Base-by-base conservation (phyloP, 2,113 vertebrate species). In the Tyrannus savana region DNA sequence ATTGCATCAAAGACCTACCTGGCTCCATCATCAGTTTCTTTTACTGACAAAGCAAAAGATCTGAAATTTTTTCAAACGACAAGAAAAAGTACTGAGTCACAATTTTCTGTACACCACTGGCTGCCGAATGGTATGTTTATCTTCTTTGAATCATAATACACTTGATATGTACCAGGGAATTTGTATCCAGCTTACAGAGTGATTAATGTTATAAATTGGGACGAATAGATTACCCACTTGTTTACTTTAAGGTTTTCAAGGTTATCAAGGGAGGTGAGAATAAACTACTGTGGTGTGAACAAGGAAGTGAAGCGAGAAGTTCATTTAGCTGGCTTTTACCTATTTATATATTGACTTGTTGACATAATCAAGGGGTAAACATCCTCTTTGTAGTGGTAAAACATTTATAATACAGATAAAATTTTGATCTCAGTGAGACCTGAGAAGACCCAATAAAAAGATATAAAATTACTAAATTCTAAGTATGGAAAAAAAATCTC, bases 201-300 rank as follows among this genome's bases (percentile, higher is more conserved):
- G 37, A 56, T 87, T 68, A 78, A 52, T 46, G 41, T 28, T 85
- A 58, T 31, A 84, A 91, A 84, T 0, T 68, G n/a, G n/a, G 49
- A 37, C 58, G 90, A 93, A 85, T 9, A 64, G 19, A 23, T 27
- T 39, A 81, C 41, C 37, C 28, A 60, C 19, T 62, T 77, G 35
- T 93, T 96, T 89, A 74, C 33, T 80, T 39, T 71, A 50, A 94
- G 75, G 75, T 93, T 91, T 90, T 87, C 58, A 94, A 76, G 37
- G 55, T 85, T 97, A 58, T 87, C 71, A 67, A 44, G 42, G 39
- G 74, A 87, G 50, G 55, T 77, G 47, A 91, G 82, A 95, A 59
- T 19, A 83, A 96, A 80, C 74, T 71, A 72, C 23, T 55, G 33
- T 83, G 93, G 35, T 42, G 62, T 67, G 35, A 80, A 88, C n/a